Conservation (phyloP, 2,797 vertebrate species). For the Etheostoma nigrum region DNA sequence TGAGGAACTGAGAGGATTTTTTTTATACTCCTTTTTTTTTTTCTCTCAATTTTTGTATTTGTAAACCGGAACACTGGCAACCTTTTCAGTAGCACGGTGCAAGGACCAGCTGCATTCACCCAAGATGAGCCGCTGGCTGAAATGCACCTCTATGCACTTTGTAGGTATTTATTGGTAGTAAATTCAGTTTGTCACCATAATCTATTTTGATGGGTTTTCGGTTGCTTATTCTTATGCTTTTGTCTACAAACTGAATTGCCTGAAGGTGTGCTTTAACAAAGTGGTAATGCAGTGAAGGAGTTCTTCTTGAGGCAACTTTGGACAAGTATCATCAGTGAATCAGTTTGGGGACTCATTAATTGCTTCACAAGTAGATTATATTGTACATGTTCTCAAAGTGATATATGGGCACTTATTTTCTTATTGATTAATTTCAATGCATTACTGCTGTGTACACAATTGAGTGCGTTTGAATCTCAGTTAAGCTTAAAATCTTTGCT, state of each 20-base stretch:
- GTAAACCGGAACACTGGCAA: constrained; percentile 75
- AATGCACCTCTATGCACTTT: constrained; percentile 90
- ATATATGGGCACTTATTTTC: not conserved
- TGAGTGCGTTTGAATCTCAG: constrained; percentile 4
- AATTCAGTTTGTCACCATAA: not conserved
- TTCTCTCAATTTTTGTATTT: constrained; percentile 52
- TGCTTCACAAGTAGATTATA: not conserved
- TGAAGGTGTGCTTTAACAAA: constrained; percentile 2
- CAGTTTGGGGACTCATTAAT: not conserved
- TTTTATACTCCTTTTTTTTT: constrained; percentile 43
- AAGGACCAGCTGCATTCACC: constrained; percentile 78
- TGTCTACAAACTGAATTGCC: not conserved
- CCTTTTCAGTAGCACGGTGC: constrained; percentile 79
- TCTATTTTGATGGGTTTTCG: not conserved
- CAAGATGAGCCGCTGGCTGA: constrained; percentile 94
- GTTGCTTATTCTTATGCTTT: constrained; percentile 1
- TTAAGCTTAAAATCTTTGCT: not conserved
- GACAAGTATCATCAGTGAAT: not conserved
- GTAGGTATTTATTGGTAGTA: constrained; percentile 86
- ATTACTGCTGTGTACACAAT: not conserved
- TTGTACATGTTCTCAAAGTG: constrained; percentile 12
- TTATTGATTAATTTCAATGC: not conserved
- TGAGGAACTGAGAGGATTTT: constrained; percentile 45
- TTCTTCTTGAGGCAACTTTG: not conserved
- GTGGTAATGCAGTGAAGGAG: constrained; percentile 1